A percentile compares a stretch with the other conserved stretches of the same genome.
Evolutionary conservation across 92 coral and sea anemone genomes (phyloP).

Genomic region (Heteractis magnifica): DNA sequence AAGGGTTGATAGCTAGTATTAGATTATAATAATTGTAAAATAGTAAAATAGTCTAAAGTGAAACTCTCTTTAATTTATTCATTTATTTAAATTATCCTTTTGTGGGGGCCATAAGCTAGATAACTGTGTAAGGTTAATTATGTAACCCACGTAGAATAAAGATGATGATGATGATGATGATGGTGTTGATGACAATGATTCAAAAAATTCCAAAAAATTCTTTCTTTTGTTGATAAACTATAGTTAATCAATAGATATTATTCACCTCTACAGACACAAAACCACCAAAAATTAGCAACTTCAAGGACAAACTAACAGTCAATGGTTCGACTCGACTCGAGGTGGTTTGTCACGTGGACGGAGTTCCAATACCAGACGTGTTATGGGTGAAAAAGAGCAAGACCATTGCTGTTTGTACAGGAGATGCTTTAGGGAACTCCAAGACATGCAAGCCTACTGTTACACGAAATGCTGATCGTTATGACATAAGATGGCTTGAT

Average conservation of each 20-base stretch:
- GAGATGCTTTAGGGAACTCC: constrained; percentile 35
- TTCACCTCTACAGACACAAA: constrained; percentile 38
- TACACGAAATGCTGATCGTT: constrained; percentile 24
- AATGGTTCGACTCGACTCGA: constrained; percentile 54
- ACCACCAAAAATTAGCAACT: constrained; percentile 58
- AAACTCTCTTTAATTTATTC: neutral
- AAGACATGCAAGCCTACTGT: constrained; percentile 30
- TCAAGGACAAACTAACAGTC: constrained; percentile 31
- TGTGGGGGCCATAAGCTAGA: neutral
- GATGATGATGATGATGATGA: neutral
- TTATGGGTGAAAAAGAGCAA: constrained; percentile 60
- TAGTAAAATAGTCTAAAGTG: neutral
- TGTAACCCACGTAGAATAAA: neutral
- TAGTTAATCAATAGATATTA: too few species aligned
- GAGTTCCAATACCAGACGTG: constrained; percentile 59
- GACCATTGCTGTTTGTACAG: constrained; percentile 58
- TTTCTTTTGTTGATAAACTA: neutral
- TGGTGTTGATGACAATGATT: neutral
- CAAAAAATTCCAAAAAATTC: too few species aligned
- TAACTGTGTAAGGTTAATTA: neutral
- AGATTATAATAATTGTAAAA: neutral
- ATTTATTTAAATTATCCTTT: too few species aligned
- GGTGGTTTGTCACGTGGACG: constrained; percentile 59
- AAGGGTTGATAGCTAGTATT: constrained; percentile 4
- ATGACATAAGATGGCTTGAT: constrained; percentile 37